A percentile compares a stretch with the other conserved stretches of the same genome.
These are phyloP conservation scores for Pagrus major DNA, from an alignment of 2,113 vertebrate genomes.

Conservation along the genomic window DNA sequence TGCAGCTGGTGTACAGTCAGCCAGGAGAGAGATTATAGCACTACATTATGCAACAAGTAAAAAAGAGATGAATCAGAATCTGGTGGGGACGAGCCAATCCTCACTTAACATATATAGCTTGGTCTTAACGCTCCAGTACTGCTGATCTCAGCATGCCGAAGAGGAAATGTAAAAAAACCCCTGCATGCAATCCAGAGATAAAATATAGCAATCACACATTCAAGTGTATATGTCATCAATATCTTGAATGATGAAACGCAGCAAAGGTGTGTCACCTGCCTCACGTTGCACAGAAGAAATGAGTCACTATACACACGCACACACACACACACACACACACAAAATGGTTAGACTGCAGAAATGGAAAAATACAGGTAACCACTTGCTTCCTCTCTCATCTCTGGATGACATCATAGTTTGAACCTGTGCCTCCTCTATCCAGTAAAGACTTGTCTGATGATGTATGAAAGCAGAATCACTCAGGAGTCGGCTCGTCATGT, in stretches of 20 bases:
- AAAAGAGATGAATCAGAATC: not conserved
- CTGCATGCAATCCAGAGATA: not conserved
- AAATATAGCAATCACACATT: not conserved
- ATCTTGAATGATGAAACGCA: conserved; percentile 1
- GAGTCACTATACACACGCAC: too few species aligned
- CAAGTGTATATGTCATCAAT: not conserved
- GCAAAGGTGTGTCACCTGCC: not conserved
- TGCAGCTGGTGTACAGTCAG: not conserved
- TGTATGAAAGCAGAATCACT: not conserved
- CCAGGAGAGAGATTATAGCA: not conserved
- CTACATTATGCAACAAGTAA: not conserved
- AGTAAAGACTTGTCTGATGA: not conserved
- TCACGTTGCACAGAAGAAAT: not conserved
- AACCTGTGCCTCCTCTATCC: not conserved
- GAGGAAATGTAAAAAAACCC: not conserved
- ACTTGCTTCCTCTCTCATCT: not conserved
- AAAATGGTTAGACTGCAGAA: not conserved
- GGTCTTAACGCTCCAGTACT: not conserved
- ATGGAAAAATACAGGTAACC: not conserved
- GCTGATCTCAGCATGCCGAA: not conserved
- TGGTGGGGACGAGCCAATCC: not conserved
- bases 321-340: too few species aligned
- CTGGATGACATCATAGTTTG: not conserved
- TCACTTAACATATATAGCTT: not conserved
- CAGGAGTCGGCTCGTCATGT: not conserved